Evolutionary conservation across 2,888 invertebrate species (phyloP), one percentile per base, ranked within the genome.

Genomic region (Eupithecia exiguata): DNA sequence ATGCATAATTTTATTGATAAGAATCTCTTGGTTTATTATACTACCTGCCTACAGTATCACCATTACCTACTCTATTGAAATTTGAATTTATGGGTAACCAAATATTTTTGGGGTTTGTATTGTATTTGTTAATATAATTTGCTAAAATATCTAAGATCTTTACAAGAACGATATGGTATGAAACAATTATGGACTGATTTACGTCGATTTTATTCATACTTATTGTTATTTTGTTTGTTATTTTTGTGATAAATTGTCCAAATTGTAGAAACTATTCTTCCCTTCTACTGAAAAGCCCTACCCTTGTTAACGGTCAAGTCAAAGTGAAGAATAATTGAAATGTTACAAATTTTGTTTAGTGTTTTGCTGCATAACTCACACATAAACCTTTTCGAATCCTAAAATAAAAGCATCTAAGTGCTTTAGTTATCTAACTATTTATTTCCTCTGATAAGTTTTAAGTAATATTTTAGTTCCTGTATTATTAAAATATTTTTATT

Each of bases 401-500:
- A 21, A 21, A 9, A 53, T 53, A 21, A 53, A 21, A 53, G 5
- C 53, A 2, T 18, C 4, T 30, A 16, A 35, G 35, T 30, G 62
- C 12, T 58, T 21, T 58, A 21, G 5, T 25, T 25, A 25, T 14
- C 14, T 25, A 58, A 35, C 38, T 65, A 66, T 66, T 66, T 66
- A 66, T 66, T 66, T 66, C 43, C 25, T 25, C 58, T 25, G 25
- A 58, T 58, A 58, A 58, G 58, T 58, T 58, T 58, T 86, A 84
- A 83, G 86, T 87, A 88, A 87, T 84, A 87, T 87, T 88, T 84
- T 84, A 84, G 86, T 84, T 85, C 83, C 82, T 83, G 79, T 79
- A 81, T 83, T 83, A 82, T 83, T 82, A 81, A 69, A 67, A 74
- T 79, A 72, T 70, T 36, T 66, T 71, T 74, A 65, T 70, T 46